Evolutionary conservation across 2,797 vertebrate species (phyloP), one percentile per base, ranked within the genome.

Genomic region (Dicrostonyx torquatus): DNA sequence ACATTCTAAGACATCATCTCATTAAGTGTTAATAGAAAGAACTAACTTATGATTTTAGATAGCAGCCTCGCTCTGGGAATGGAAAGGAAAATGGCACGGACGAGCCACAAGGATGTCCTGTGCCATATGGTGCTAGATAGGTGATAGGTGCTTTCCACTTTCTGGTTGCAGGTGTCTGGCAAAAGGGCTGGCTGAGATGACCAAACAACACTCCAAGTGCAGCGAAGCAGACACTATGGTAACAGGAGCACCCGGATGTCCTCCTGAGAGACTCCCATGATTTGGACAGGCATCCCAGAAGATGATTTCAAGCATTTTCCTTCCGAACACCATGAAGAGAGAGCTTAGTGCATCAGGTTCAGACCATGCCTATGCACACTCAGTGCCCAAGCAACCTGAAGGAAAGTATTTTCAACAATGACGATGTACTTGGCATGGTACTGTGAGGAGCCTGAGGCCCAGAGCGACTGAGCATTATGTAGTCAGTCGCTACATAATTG

Each of bases 91-190:
- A 40, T 2, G 9, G 14, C 55, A 48, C 34, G 7, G 70, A 72
- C 78, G 26, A 93, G 58, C 45, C 91, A 72, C 0, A 2, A 43
- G 26, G 5, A 17, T 9, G 13, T 73, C 53, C 50, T 62, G 31
- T 17, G 18, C 12, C 18, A 34, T 12, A 11, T 20, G 15, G 64
- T 89, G 20, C n/a, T 78, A 53, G 66, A 83, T 1, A 75, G 4
- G 48, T 40, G 48, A 83, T 1, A 70, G 4, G 43, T n/a, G 92
- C 66, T 84, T 60, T n/a, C n/a, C 17, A 70, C 22, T 53, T 95
- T 87, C 92, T 95, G 64, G 86, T 92, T 88, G 72, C 90, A 73
- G 86, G 37, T 1, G 62, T 29, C 66, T 76, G 96, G 72, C 80
- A 83, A 87, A 91, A 48, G 53, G 88, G 75, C 82, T 92, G 78